These are phyloP conservation scores for Emydura subglobosa DNA, from an alignment of 2,113 vertebrate species.

Conservation along the genomic window DNA sequence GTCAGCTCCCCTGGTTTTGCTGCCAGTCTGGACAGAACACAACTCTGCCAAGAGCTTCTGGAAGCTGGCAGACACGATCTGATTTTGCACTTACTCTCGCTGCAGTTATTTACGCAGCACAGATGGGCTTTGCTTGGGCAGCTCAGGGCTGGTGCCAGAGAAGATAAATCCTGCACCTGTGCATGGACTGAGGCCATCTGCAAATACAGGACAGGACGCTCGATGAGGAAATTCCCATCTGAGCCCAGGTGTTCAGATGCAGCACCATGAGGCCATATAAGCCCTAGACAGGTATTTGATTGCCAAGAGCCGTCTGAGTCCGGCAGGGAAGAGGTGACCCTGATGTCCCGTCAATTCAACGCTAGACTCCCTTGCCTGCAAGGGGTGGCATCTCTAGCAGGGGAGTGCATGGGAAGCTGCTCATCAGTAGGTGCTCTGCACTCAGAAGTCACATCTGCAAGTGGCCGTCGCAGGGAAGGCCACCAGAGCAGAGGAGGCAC, in stretches of 20 bases:
- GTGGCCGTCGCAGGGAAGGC: neutral
- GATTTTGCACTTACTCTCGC: neutral
- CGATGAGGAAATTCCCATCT: neutral
- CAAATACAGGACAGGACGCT: neutral
- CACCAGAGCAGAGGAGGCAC: neutral
- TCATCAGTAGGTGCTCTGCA: neutral
- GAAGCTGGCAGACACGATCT: neutral
- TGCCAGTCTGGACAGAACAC: neutral
- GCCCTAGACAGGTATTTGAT: neutral
- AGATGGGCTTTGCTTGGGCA: neutral
- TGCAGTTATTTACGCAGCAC: neutral
- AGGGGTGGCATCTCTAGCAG: neutral
- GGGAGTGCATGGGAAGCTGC: neutral
- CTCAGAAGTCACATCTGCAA: neutral
- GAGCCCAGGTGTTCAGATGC: neutral
- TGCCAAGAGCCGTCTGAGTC: neutral
- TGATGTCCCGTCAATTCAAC: neutral
- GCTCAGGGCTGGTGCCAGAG: neutral
- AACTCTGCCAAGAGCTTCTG: neutral
- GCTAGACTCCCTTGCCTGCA: neutral
- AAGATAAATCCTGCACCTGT: neutral
- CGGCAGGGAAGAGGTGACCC: neutral
- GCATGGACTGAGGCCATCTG: neutral
- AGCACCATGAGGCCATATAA: neutral
- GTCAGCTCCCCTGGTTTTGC: neutral